These are phyloP conservation scores for Nyctalus aviator DNA, from an alignment of 2,797 vertebrate species.

Conservation along the genomic window DNA sequence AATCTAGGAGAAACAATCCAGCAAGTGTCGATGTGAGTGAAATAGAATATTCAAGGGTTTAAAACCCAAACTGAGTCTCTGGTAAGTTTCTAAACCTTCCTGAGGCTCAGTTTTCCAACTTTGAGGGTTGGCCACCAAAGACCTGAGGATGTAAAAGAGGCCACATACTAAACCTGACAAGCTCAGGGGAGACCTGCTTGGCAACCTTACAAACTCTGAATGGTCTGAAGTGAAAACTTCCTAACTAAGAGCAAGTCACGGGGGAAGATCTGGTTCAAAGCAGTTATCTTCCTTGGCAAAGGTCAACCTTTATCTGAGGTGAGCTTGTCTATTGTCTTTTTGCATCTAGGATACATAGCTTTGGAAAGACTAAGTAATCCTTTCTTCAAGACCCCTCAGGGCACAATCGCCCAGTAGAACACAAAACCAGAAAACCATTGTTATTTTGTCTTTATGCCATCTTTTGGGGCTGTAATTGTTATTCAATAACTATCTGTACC, in stretches of 20 bases:
- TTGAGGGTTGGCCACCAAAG: neutral
- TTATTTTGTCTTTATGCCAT: neutral
- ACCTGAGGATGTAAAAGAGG: neutral
- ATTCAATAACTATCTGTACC: neutral
- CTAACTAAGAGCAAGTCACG: neutral
- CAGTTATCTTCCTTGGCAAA: neutral
- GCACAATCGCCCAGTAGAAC: neutral
- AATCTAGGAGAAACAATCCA: neutral
- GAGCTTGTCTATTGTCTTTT: neutral
- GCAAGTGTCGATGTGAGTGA: neutral
- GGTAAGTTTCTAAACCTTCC: neutral
- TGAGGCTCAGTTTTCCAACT: neutral
- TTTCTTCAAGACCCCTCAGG: neutral
- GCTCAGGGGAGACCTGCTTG: neutral
- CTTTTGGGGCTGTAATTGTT: neutral
- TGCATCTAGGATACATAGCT: no score
- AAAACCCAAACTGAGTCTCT: neutral
- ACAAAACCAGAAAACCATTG: neutral
- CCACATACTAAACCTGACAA: neutral
- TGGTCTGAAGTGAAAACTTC: neutral
- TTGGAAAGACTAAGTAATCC: no score
- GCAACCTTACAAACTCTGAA: neutral
- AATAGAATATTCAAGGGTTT: neutral
- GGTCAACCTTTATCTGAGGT: neutral
- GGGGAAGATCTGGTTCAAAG: no score